Percentiles rank a stretch among this genome's conserved stretches.
phyloP scores from a whole-genome alignment of 2,797 vertebrate species.

The Leptodactylus fallax region DNA sequence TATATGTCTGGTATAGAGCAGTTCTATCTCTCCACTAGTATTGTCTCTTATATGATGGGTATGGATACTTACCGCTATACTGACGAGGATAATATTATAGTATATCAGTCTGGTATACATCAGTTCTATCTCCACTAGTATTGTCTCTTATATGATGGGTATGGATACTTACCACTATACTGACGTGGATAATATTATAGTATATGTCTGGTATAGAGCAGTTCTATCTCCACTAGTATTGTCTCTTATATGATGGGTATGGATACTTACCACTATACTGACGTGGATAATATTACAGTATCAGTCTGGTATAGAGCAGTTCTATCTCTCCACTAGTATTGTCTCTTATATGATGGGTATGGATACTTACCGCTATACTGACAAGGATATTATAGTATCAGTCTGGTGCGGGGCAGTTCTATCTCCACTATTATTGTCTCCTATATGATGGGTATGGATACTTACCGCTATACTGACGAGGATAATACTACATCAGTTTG shows the following conservation, averaged over 20 bases:
- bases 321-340: too few relatives aligned
- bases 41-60: too few relatives aligned
- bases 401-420: too few relatives aligned
- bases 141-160: not conserved
- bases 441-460: not conserved
- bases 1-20: not conserved
- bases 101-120: too few relatives aligned
- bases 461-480: constrained; percentile 8
- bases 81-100: not conserved
- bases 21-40: too few relatives aligned
- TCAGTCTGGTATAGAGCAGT: too few relatives aligned
- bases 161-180: not conserved
- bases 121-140: too few relatives aligned
- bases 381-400: not conserved
- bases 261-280: constrained; percentile 1
- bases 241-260: too few relatives aligned
- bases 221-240: too few relatives aligned
- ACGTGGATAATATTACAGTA: not conserved
- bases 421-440: too few relatives aligned
- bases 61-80: not conserved
- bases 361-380: not conserved
- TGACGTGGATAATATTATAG: not conserved
- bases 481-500: not conserved
- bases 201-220: not conserved
- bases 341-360: too few relatives aligned